phyloP scores from a whole-genome alignment of 1,140 invertebrate genomes.

The Agrilus planipennis region DNA sequence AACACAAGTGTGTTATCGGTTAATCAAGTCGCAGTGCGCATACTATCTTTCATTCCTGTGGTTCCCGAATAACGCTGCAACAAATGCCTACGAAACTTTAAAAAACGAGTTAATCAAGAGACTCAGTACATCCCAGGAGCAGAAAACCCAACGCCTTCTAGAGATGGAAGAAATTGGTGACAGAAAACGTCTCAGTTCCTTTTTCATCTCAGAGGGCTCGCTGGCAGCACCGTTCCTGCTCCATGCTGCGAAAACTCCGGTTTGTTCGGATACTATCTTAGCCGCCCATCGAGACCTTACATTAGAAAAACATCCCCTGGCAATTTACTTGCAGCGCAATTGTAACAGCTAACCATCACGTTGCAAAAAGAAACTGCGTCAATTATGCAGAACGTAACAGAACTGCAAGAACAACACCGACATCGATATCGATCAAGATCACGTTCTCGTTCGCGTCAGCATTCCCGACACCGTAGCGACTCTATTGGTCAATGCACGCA shows the following conservation, averaged over 20 bases:
- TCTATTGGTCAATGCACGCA: neutral
- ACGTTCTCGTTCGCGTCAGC: neutral
- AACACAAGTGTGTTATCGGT: too few species aligned
- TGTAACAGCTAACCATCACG: neutral
- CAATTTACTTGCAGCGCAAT: too few species aligned
- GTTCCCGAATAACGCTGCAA: too few species aligned
- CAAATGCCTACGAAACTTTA: neutral
- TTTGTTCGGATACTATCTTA: neutral
- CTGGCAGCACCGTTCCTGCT: neutral
- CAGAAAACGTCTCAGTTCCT: slow-evolving; percentile 3
- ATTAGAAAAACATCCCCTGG: too few species aligned
- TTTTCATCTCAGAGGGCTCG: neutral
- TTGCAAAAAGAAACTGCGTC: neutral
- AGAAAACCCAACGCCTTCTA: slow-evolving; percentile 17
- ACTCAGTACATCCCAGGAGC: slow-evolving; percentile 10
- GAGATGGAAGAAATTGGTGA: slow-evolving; percentile 11
- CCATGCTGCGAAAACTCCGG: neutral
- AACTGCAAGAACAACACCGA: neutral
- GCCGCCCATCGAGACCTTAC: too few species aligned
- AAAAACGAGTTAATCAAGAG: slow-evolving; percentile 1
- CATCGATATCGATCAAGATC: neutral
- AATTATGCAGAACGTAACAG: neutral
- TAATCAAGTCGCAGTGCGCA: too few species aligned
- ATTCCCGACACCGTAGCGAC: neutral
- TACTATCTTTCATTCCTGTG: too few species aligned